Evolutionary conservation across 2,888 invertebrate species (phyloP).

Genomic region (Drosophila peninsularis): DNA sequence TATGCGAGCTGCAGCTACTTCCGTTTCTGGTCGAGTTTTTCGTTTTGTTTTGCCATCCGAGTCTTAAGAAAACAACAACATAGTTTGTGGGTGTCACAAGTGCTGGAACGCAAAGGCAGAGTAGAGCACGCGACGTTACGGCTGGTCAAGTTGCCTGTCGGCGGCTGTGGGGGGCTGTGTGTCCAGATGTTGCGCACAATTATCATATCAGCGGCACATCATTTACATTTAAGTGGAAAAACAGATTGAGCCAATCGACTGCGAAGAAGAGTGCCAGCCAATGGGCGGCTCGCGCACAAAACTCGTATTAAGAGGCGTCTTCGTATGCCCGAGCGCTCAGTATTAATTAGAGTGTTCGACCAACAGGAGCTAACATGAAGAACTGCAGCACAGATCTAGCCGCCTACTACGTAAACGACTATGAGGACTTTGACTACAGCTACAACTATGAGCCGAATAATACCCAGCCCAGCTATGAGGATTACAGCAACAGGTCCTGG

Average conservation of each 20-base stretch:
- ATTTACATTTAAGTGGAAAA: conserved; percentile 73
- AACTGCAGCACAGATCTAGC: conserved; percentile 29
- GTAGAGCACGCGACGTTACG: conserved; percentile 61
- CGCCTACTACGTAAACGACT: conserved; percentile 38
- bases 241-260: conserved; percentile 64
- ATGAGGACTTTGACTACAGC: conserved; percentile 34
- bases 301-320: conserved; percentile 52
- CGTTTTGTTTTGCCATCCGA: conserved; percentile 57
- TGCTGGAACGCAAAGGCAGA: conserved; percentile 23
- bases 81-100: conserved; percentile 71
- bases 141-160: conserved; percentile 15
- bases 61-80: conserved; percentile 54
- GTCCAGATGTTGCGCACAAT: conserved; percentile 75
- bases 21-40: conserved; percentile 48
- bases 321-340: conserved; percentile 40
- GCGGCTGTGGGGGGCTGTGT: conserved; percentile 15
- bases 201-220: conserved; percentile 78
- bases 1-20: conserved; percentile 54
- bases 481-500: conserved; percentile 34
- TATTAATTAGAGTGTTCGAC: conserved; percentile 38
- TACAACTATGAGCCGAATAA: conserved; percentile 29
- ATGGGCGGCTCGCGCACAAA: conserved; percentile 17
- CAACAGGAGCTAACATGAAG: conserved; percentile 51
- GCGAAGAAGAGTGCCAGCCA: conserved; percentile 23
- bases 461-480: conserved; percentile 7